phyloP scores from a whole-genome alignment of 2,888 invertebrate species.

The Glaucopsyche alexis region DNA sequence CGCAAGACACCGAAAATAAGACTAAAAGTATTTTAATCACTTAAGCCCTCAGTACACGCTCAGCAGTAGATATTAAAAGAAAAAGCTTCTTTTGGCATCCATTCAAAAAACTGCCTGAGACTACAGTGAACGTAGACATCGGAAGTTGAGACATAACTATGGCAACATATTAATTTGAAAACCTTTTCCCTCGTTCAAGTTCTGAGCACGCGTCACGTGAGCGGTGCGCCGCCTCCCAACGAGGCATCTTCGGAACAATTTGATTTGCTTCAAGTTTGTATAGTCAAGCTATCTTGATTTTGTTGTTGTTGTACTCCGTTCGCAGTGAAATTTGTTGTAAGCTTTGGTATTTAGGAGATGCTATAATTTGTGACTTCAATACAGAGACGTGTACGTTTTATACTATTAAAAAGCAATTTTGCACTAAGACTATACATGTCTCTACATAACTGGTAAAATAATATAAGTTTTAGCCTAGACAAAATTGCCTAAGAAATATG shows the following conservation, averaged over 20 bases:
- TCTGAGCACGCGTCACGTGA: conserved; percentile 39
- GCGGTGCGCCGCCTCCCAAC: conserved; percentile 37
- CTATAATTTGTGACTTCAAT: not conserved
- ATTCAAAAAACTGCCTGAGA: conserved; percentile 37
- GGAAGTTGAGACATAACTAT: conserved; percentile 34
- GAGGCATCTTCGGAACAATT: conserved; percentile 39
- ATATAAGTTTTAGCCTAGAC: not conserved
- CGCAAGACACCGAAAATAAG: not conserved
- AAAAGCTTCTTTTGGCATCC: conserved; percentile 36
- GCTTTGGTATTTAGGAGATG: not conserved
- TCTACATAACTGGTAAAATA: not conserved
- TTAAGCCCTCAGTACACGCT: not conserved
- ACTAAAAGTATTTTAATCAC: conserved; percentile 21
- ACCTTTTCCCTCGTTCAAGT: conserved; percentile 39
- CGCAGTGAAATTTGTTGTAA: not conserved
- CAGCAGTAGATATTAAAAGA: conserved; percentile 31
- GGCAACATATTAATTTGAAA: conserved; percentile 40
- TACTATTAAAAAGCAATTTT: too few relatives aligned
- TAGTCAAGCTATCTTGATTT: conserved; percentile 37
- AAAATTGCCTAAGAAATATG: not conserved
- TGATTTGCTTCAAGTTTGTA: conserved; percentile 35
- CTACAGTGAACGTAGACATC: conserved; percentile 32
- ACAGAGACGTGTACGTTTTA: not conserved
- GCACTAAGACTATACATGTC: too few relatives aligned
- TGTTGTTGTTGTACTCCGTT: conserved; percentile 34